Evolutionary conservation across 2,113 vertebrate species (phyloP).

Genomic region (Machaerirhynchus nigripectus): DNA sequence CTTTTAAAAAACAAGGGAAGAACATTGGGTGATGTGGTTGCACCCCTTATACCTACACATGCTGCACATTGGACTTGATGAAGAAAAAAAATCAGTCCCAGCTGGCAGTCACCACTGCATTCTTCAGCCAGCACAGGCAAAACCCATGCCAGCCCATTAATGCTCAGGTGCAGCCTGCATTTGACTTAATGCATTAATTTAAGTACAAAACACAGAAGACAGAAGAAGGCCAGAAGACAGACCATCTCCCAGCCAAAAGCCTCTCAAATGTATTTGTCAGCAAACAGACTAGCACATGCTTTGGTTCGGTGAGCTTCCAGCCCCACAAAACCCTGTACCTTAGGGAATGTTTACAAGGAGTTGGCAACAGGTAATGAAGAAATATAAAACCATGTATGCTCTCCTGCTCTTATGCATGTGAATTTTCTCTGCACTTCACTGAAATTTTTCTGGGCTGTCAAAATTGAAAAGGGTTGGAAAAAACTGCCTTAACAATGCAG

Average conservation of each 20-base stretch:
- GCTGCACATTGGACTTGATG: neutral
- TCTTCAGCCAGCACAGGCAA: neutral
- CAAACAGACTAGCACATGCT: neutral
- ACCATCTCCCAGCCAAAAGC: neutral
- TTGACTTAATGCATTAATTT: neutral
- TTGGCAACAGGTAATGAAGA: neutral
- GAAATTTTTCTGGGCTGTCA: neutral
- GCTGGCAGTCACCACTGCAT: neutral
- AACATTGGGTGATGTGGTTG: neutral
- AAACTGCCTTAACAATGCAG: neutral
- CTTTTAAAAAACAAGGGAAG: neutral
- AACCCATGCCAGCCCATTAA: neutral
- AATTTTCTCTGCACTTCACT: neutral
- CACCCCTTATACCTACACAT: neutral
- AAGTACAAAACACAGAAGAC: neutral
- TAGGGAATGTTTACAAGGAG: neutral
- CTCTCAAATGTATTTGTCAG: neutral
- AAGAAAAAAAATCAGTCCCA: neutral
- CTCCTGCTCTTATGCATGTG: neutral
- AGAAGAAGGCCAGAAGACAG: neutral
- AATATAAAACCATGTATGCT: neutral
- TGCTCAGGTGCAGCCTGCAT: neutral
- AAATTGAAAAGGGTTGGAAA: neutral
- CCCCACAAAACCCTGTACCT: neutral
- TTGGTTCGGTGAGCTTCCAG: neutral